Conservation (phyloP, 2,113 vertebrate species). For the Piaya cayana region DNA sequence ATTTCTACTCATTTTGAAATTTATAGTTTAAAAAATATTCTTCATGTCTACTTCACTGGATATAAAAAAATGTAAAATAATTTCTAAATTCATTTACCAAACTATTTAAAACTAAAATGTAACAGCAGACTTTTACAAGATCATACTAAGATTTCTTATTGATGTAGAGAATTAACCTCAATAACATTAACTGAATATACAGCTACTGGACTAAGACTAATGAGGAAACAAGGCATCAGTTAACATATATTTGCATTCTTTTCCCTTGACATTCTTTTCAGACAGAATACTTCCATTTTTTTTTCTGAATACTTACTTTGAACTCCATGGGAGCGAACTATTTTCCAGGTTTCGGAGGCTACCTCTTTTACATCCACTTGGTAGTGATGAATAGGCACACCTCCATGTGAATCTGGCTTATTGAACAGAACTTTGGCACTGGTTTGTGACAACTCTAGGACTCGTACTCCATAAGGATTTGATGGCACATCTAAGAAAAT, state of each 20-base stretch:
- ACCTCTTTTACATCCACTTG: constrained; percentile 93
- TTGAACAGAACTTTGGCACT: constrained; percentile 89
- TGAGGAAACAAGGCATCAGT: neutral
- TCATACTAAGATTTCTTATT: neutral
- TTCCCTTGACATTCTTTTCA: neutral
- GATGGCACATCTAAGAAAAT: constrained; percentile 89
- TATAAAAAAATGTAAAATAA: neutral
- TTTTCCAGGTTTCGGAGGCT: constrained; percentile 89
- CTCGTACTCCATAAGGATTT: constrained; percentile 88
- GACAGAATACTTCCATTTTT: neutral
- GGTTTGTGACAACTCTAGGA: constrained; percentile 91
- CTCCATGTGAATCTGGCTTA: constrained; percentile 96
- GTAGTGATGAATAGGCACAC: constrained; percentile 95
- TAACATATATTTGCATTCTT: neutral
- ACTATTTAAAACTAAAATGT: neutral
- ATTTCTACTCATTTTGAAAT: neutral
- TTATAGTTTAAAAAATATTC: neutral
- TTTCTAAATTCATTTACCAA: neutral
- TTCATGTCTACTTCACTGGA: neutral
- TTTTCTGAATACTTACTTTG: constrained; percentile 86
- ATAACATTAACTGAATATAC: neutral
- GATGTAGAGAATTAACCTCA: neutral
- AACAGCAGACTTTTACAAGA: neutral
- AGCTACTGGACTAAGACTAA: neutral
- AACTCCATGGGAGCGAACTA: constrained; percentile 91